Evolutionary conservation across 2,797 vertebrate genomes (phyloP), one percentile per base, ranked within the genome.

Genomic region (Notolepis coatsorum): DNA sequence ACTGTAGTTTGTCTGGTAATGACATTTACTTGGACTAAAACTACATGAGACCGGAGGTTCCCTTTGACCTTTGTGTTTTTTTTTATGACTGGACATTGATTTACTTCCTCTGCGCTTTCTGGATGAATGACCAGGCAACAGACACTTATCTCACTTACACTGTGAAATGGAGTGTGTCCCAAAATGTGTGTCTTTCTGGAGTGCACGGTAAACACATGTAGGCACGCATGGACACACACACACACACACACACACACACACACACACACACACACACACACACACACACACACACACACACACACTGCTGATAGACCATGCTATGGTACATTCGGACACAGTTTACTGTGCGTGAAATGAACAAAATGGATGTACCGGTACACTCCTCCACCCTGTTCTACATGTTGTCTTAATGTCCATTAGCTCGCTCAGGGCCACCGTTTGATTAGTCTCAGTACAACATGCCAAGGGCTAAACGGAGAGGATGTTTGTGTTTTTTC

Each of bases 151-250:
- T 84, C 70, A 71, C 80, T 87, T 83, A 66, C 69, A 56, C 51
- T 41, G 76, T 72, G 68, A 89, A 88, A 82, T 81, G 75, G 82
- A 82, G 54, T 68, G 78, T 56, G 55, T 76, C 65, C 65, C 67
- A 79, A 82, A 77, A 55, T 62, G 28, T 39, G 57, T 62, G 28
- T 39, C 55, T 77, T 68, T 77, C 53, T 61, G 38, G 45, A 8
- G 35, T 43, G 28, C 42, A 28, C 24, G 43, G 68, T 62, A 49
- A 71, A 25, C 8, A 3, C 37, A 38, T 4, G 15, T n/a, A 38
- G 2, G 15, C 18, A 25, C 1, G 20, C 21, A 24, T 21, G 20
- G 8, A n/a, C 23, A 73, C 46, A 59, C 52, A 35, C 56, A 42
- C 47, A 20, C 43, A 23, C 39, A 53, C 25, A 18, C 57, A 23